Evolutionary conservation across 2,797 vertebrate species (phyloP).

Genomic region (Premnoplex brunnescens): DNA sequence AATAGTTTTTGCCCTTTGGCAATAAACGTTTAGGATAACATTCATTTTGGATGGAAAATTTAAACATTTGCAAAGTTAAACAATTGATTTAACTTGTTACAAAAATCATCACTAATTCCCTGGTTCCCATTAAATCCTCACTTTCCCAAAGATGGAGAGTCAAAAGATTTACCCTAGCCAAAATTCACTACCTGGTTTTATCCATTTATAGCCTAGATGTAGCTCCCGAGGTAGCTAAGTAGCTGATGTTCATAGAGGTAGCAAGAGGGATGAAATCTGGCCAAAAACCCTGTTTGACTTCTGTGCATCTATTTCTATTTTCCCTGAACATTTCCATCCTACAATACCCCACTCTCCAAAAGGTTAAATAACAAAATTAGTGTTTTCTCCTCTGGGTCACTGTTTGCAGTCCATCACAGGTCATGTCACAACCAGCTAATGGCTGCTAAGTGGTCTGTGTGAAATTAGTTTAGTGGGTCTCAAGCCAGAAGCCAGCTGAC

Average conservation of each 20-base stretch:
- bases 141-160: not conserved
- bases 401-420: not conserved
- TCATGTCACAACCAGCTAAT: not conserved
- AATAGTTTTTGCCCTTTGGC: not conserved
- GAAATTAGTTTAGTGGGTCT: slow-evolving; percentile 34
- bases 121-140: not conserved
- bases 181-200: not conserved
- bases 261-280: not conserved
- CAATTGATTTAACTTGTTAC: not conserved
- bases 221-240: not conserved
- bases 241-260: not conserved
- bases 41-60: not conserved
- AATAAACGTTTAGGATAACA: not conserved
- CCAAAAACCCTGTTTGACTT: fast-evolving
- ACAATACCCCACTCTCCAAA: not conserved
- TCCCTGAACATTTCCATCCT: not conserved
- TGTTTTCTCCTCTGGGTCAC: not conserved
- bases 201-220: not conserved
- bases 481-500: slow-evolving; percentile 13
- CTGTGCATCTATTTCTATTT: not conserved
- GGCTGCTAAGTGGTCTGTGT: slow-evolving; percentile 25
- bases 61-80: not conserved
- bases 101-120: not conserved
- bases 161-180: not conserved
- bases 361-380: not conserved